phyloP scores from a whole-genome alignment of 2,888 invertebrate genomes.

The Trichopoda pennipes region DNA sequence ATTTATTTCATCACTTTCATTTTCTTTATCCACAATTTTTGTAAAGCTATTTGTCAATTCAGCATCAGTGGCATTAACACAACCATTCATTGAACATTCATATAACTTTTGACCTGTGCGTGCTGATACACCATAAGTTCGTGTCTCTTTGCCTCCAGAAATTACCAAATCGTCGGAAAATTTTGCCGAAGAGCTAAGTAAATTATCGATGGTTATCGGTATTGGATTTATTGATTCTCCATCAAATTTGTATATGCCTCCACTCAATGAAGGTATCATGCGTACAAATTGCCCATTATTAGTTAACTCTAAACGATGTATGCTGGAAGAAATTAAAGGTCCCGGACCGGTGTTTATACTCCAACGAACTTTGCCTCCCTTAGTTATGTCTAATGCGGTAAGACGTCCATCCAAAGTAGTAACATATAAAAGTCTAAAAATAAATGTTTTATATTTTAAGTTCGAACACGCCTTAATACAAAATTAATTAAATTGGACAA shows the following conservation, averaged over 20 bases:
- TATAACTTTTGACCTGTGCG: conserved; percentile 87
- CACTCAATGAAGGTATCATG: conserved; percentile 95
- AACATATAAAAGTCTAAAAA: conserved; percentile 87
- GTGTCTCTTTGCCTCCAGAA: conserved; percentile 93
- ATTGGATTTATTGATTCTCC: conserved; percentile 92
- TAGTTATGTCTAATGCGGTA: conserved; percentile 88
- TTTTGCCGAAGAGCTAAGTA: conserved; percentile 92
- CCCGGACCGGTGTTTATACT: conserved; percentile 87
- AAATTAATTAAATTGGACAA: too few relatives aligned
- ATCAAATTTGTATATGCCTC: conserved; percentile 94
- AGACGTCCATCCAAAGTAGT: conserved; percentile 95
- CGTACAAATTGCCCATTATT: conserved; percentile 92
- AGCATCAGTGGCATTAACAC: conserved; percentile 86
- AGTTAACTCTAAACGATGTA: conserved; percentile 91
- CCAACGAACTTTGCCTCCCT: conserved; percentile 88
- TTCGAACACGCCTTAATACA: too few relatives aligned
- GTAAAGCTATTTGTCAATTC: conserved; percentile 45
- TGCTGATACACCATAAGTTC: conserved; percentile 92
- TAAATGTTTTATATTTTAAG: neutral
- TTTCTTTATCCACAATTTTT: conserved; percentile 40
- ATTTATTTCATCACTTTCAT: conserved; percentile 53
- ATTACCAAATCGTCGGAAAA: conserved; percentile 92
- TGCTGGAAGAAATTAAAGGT: conserved; percentile 92
- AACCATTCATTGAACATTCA: conserved; percentile 88
- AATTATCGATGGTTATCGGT: conserved; percentile 92